Base-by-base conservation (phyloP, 2,797 vertebrate genomes). In the Sciurus vulgaris region DNA sequence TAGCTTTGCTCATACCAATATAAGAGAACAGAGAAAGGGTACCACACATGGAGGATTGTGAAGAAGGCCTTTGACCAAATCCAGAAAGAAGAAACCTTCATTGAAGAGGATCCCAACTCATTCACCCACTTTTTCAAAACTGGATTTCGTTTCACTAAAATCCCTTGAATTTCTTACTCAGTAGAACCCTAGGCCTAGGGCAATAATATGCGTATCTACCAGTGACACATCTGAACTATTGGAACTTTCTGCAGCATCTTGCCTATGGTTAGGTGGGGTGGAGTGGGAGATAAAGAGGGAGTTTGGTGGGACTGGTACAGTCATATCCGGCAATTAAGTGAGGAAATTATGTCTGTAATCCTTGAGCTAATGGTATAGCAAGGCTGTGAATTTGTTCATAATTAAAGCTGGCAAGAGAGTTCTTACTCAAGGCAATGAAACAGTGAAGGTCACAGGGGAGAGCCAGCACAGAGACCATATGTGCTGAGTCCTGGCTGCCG, bases 371-470 rank as follows among this genome's bases (percentile, higher is more conserved):
- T 69, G 73, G 33, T 73, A 59, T 26, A 90, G 38, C 8, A 84
- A 86, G n/a, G 41, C 47, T 76, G 15, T 38, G 35, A 63, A 33
- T 83, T 83, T 74, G 47, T 67, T 74, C 33, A 44, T 63, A 61
- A 72, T 70, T 87, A 82, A 77, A 82, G 41, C 28, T 93, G 59
- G n/a, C 41, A 54, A 86, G 92, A 26, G n/a, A 61, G 17, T 82
- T 73, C 69, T 91, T 47, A 59, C 54, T 63, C 0, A 28, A 82
- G 41, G 49, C 67, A 69, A 51, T n/a, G 41, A 61, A 38, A 76
- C 28, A 90, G 35, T 54, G 72, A 51, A 81, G 47, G 59, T 2
- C 33, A 33, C 47, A 30, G 51, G 51, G 30, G 4, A 18, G 26
- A 49, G n/a, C 82, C 22, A 7, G 38, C 49, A 17, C 22, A 9